Base-by-base conservation (phyloP, 2,797 vertebrate genomes). In the Antrozous pallidus region DNA sequence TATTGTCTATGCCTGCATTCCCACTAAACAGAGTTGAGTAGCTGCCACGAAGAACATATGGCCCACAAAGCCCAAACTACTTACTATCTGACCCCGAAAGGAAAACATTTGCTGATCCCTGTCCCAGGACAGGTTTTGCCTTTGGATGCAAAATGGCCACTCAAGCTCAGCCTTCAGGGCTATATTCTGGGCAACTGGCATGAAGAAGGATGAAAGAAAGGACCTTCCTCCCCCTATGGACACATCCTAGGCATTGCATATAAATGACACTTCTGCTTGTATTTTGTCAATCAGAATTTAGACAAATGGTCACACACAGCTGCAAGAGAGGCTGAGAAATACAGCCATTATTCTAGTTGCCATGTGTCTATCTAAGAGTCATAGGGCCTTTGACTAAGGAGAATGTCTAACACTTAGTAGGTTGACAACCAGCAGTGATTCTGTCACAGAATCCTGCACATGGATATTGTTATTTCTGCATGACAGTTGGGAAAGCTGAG, bases 101-200 rank as follows among this genome's bases (percentile, higher is more conserved):
- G 88, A 93, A 90, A 88, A 78, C 22, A 33, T 28, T 95, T 88
- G 54, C 61, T 70, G 54, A 79, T 79, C 51, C 40, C 47, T 90
- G n/a, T 78, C 31, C 28, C 36, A 36, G n/a, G 42, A 49, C 6
- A 2, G 20, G 20, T 73, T 95, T 63, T 89, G 69, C 71, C 86
- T 95, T 89, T 80, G 84, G 58, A 47, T 33, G 45, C 78, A 81
- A 74, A 84, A 70, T 38, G 71, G 42, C 80, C 61, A 10, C 74
- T 63, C 4, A 47, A 12, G 38, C 18, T 47, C 51, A 38, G 40
- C 24, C 45, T 28, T 71, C 11, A 3, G n/a, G 45, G 40, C 70
- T 88, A 2, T n/a, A 17, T 63, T 67, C 74, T n/a, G 17, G 79
- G 82, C 42, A 45, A 20, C 47, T 26, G 63, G 40, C 75, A 69